These are phyloP conservation scores for Polydrusus tereticollis DNA, from an alignment of 2,888 invertebrate species.

Conservation along the genomic window DNA sequence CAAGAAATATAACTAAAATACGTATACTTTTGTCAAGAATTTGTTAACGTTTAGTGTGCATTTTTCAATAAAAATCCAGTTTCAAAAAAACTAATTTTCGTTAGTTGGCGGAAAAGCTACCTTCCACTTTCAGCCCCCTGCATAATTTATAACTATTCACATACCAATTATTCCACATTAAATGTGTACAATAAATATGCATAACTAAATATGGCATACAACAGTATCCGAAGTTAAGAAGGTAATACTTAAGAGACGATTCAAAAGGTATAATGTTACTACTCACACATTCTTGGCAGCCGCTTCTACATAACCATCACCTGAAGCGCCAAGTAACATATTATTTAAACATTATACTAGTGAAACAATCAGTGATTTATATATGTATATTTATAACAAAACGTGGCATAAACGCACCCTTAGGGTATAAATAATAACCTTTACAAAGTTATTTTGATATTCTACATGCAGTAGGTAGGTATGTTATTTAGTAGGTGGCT, in stretches of 20 bases:
- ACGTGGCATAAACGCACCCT: neutral
- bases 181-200: slow-evolving; percentile 23
- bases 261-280: slow-evolving; percentile 25
- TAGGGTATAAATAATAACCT: neutral
- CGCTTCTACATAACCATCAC: slow-evolving; percentile 20
- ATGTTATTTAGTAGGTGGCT: slow-evolving; percentile 9
- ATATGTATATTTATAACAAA: slow-evolving; percentile 21
- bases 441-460: neutral
- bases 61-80: too few relatives aligned
- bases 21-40: too few relatives aligned
- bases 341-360: slow-evolving; percentile 30
- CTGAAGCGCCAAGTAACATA: slow-evolving; percentile 18
- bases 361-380: slow-evolving; percentile 30
- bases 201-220: slow-evolving; percentile 28
- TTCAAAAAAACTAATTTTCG: too few relatives aligned
- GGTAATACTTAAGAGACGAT: slow-evolving; percentile 8
- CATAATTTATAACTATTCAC: too few relatives aligned
- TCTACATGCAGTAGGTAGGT: neutral
- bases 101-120: too few relatives aligned
- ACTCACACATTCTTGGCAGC: slow-evolving; percentile 5
- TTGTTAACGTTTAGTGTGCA: too few relatives aligned
- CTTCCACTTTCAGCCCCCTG: too few relatives aligned
- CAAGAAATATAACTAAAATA: too few relatives aligned
- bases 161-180: slow-evolving; percentile 3
- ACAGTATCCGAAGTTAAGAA: slow-evolving; percentile 5